Base-by-base conservation (phyloP, 1,140 invertebrate species). In the Delia radicum region DNA sequence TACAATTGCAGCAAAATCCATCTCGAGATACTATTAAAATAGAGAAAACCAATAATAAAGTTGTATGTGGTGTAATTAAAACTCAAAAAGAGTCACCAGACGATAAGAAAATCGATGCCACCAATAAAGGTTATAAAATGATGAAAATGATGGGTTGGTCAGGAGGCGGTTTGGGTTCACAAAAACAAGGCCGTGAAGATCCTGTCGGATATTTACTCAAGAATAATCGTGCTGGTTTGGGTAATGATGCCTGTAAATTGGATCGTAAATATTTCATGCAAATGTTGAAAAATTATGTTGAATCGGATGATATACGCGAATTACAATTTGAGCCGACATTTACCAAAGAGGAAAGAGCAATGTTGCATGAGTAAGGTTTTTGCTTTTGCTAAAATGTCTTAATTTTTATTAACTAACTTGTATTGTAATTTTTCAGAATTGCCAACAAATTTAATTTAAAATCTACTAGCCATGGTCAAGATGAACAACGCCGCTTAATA, bases 101-200 rank as follows among this genome's bases (percentile, higher is more conserved):
- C 27, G 37, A 82, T 10, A 75, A 81, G 33, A 80, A 82, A 21
- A 79, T 90, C 6, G 78, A 87, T 29, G 82, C 86, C 10, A 87
- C 86, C 76, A 91, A 91, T 79, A 88, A 92, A 74, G 92, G 92
- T 7, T 91, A 87, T 72, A 93, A 91, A 80, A 88, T 95, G 86
- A 90, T 95, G 89, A 90, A 91, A 76, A 86, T 92, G 77, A 94
- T 95, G 93, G 94, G 94, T 0, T 95, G 94, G 94, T 87, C 89
- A 28, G 94, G 94, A 28, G 93, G 93, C 33, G 93, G 92, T 0
- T 86, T 94, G 48, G 93, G 94, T 0, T 91, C 91, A 77, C 87
- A 89, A 15, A 88, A 89, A 13, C 90, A 92, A 78, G 94, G 94
- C 27, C 90, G 91, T n/a, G 86, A 88, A 3, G 89, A 92, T 74